Evolutionary conservation across 2,113 vertebrate genomes (phyloP), one percentile per base, ranked within the genome.

Genomic region (Casuarius casuarius): DNA sequence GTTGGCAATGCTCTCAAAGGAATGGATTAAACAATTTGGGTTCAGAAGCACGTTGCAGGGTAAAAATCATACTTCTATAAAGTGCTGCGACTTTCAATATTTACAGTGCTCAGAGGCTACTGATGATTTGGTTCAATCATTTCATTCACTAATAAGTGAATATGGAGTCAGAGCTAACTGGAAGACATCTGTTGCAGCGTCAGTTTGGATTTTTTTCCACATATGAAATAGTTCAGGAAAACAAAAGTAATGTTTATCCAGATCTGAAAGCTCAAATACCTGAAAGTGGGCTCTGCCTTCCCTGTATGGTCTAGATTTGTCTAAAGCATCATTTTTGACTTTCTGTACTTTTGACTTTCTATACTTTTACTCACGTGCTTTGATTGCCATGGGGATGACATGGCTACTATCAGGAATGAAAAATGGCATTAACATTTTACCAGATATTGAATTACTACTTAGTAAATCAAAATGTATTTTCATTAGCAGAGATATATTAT

Each of bases 391-490:
- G 58, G 70, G 94, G 17, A n/a, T 63, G 40, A 76, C 33, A 86
- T 89, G 88, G 40, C 42, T 92, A 49, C 68, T 35, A 84, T 35
- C 18, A 52, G 42, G 25, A 72, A 65, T 20, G 28, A 56, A 87
- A 94, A 89, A 54, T 90, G 78, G 3, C 16, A 70, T 88, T 92
- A 94, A 87, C 40, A 52, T 82, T 76, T 93, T 89, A 87, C 29
- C 48, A 90, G 59, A 46, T 81, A 90, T 89, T 79, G 51, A 84
- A 65, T 78, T 79, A 75, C 13, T 75, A 59, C 71, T 62, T 81
- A 73, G 10, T 72, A 95, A 92, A 84, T 90, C n/a, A 89, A 97
- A 97, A 94, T 73, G 15, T 26, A 67, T 71, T 88, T 76, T 95
- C 70, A 87, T 84, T 81, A 89, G 25, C 21, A 94, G n/a, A 83